Evolutionary conservation across 2,113 vertebrate species (phyloP), one percentile per base, ranked within the genome.

Genomic region (Oncorhynchus clarkii): DNA sequence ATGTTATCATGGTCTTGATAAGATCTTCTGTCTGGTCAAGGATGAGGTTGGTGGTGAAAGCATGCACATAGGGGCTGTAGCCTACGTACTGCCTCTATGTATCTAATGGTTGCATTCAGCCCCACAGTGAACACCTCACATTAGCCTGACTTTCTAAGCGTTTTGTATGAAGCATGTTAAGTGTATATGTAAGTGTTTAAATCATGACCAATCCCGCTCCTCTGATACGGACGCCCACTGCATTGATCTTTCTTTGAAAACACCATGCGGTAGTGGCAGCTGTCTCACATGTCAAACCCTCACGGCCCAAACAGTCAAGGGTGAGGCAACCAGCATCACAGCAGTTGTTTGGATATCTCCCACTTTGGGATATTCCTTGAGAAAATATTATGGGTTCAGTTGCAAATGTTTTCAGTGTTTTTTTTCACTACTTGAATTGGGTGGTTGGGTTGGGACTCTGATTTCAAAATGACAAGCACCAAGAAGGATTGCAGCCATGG

Each of bases 281-380:
- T 24, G 59, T 62, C 16, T n/a, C 20, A 22, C n/a, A 7, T 22
- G 59, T 9, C 18, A 51, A 85, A 78, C 71, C 74, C 81, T 85
- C 85, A 72, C 65, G 12, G 74, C 87, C 68, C 69, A 81, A 85
- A 87, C 70, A 85, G 88, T 86, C 82, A 78, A 76, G 84, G 88
- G 86, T 85, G 87, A 81, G 87, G 83, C 82, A 22, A 64, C 54
- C 9, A 45, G 39, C 39, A 45, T 78, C 76, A 73, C 75, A 79
- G 84, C 9, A 45, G 84, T 88, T 89, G 86, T 89, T 89, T 89
- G 85, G 84, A 85, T 88, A 87, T 78, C 85, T 75, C 51, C 81
- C 82, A 72, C 83, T 82, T 34, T 27, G 79, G 79, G 82, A 81
- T 85, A 74, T 76, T 82, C 89, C 88, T 81, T 0, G 48, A 77